A percentile compares a stretch with the other conserved stretches of the same genome.
These are phyloP conservation scores for Stegophylla sp. DNA, from an alignment of 2,888 invertebrate genomes.

Conservation along the genomic window DNA sequence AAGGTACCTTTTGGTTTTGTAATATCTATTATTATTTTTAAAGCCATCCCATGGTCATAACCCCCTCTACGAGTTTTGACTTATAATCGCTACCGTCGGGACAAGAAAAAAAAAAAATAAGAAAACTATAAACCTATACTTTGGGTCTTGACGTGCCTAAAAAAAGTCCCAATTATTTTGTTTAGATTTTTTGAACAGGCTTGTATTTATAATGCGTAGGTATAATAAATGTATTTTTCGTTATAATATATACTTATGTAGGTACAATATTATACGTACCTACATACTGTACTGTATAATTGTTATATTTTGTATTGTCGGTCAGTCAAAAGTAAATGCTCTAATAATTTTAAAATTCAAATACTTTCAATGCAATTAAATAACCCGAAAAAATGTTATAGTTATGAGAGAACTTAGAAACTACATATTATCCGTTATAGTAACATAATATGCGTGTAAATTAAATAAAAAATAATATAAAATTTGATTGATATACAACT, in stretches of 20 bases:
- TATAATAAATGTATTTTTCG: neutral
- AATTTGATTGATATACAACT: too few species aligned
- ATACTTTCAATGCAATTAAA: neutral
- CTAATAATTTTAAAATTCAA: neutral
- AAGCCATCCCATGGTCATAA: conserved; percentile 15
- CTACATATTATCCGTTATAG: too few species aligned
- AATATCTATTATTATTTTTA: conserved; percentile 53
- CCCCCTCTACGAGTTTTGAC: conserved; percentile 27
- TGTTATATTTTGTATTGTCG: too few species aligned
- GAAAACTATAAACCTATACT: conserved; percentile 34
- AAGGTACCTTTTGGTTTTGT: conserved; percentile 18
- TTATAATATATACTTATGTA: too few species aligned
- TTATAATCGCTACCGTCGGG: conserved; percentile 54
- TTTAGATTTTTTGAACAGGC: neutral
- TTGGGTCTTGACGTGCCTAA: neutral
- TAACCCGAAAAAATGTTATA: neutral
- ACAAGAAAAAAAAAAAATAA: too few species aligned
- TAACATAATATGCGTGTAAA: too few species aligned
- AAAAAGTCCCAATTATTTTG: conserved; percentile 16
- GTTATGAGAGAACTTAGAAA: neutral
- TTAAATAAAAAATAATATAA: too few species aligned
- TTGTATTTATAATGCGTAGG: neutral
- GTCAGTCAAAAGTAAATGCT: neutral
- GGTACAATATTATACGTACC: too few species aligned
- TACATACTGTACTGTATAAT: too few species aligned